Evolutionary conservation across 2,113 vertebrate genomes (phyloP).

Genomic region (Pluvianellus socialis): DNA sequence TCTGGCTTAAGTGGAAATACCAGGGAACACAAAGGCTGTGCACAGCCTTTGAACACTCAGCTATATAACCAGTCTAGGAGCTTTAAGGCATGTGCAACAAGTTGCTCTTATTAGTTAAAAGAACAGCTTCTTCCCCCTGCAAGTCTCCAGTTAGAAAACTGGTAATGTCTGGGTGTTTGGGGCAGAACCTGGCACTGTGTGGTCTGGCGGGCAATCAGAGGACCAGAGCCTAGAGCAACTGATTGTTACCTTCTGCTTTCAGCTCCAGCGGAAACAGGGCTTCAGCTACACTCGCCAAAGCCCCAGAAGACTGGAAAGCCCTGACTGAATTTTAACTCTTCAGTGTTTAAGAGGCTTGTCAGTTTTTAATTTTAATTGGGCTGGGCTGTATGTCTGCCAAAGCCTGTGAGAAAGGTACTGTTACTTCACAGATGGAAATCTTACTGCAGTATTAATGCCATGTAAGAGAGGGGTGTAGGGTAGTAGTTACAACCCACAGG

Average conservation of each 20-base stretch:
- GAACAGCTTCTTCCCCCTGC: neutral
- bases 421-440: neutral
- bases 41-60: neutral
- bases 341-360: neutral
- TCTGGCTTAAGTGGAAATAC: neutral
- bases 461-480: neutral
- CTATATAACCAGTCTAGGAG: neutral
- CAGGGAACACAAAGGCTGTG: neutral
- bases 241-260: conserved; percentile 30
- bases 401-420: neutral
- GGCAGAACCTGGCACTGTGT: neutral
- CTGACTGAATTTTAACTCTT: neutral
- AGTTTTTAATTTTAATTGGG: neutral
- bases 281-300: neutral
- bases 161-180: neutral
- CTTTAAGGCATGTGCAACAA: neutral
- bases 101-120: neutral
- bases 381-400: neutral
- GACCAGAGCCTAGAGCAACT: neutral
- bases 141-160: neutral
- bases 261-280: neutral
- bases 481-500: neutral
- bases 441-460: neutral
- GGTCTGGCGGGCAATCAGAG: conserved; percentile 3
- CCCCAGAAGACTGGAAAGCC: neutral